Evolutionary conservation across 1,140 invertebrate species (phyloP), one percentile per base, ranked within the genome.

Genomic region (Probaryconus sp.): DNA sequence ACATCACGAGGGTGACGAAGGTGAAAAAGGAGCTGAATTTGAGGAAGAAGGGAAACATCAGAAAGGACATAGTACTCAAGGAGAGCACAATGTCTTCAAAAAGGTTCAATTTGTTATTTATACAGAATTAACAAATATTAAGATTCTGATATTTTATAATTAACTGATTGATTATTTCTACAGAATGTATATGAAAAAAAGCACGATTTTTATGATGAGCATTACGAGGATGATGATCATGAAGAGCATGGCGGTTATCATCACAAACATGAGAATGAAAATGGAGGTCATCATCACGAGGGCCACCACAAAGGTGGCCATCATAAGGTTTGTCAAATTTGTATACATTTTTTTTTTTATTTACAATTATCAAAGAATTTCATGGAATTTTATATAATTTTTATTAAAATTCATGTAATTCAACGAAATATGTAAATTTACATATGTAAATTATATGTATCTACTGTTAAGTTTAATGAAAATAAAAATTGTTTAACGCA

Each of bases 121-220:
- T 28, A 13, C 17, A 9, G n/a, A 26, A 3, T 7, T 5, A 17
- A 7, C 16, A 6, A 55, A 24, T 24, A 21, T 5, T 38, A 13
- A 55, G 26, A 24, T 24, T 38, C 11, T 43, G 16, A 31, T 43
- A 13, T 16, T 43, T 43, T 42, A 28, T 47, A 7, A 20, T 5
- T 2, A 13, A 16, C 18, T 13, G 14, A 16, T 45, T 64, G 9
- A 42, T 31, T 21, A 9, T 5, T 9, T 53, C 47, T 47, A 18
- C 13, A 85, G 81, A 91, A 93, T 60, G 92, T 93, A 72, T 93
- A 92, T 75, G 90, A 92, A 67, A 93, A 93, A 81, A 92, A 91
- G 61, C 90, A 92, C 6, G 91, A 93, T 74, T 93, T 93, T 87
- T 93, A 91, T 65, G 92, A 93, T 68, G 92, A 93, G 77, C 90